Evolutionary conservation across 2,888 invertebrate species (phyloP).

Genomic region (Micropterix aruncella): DNA sequence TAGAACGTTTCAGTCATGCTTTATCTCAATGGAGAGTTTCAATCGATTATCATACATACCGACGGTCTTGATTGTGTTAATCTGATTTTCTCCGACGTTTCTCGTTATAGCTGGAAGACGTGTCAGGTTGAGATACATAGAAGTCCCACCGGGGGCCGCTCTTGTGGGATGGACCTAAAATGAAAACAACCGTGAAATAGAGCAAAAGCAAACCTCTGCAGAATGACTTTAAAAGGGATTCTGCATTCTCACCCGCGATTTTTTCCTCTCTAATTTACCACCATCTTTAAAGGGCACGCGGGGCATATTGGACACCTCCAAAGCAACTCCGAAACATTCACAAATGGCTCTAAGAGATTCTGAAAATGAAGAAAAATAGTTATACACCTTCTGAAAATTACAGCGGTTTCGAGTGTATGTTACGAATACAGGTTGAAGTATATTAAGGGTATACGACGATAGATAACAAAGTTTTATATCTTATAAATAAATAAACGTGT

Average conservation of each 20-base stretch:
- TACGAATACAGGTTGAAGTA: no score
- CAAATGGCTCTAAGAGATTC: slow-evolving; percentile 83
- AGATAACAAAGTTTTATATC: no score
- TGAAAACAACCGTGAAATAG: slow-evolving; percentile 5
- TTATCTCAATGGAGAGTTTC: no score
- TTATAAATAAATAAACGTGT: no score
- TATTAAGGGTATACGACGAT: no score
- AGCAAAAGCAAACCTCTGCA: no score
- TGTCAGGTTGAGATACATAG: slow-evolving; percentile 47
- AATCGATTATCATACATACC: slow-evolving; percentile 39
- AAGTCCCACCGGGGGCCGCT: slow-evolving; percentile 21
- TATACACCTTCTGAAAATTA: no score
- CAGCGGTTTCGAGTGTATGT: no score
- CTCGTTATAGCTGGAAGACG: slow-evolving; percentile 52
- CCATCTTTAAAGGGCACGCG: slow-evolving; percentile 54
- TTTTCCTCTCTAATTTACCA: slow-evolving; percentile 53
- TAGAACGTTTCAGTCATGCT: no score
- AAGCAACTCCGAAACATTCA: slow-evolving; percentile 71
- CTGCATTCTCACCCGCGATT: slow-evolving; percentile 19
- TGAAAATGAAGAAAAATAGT: no score
- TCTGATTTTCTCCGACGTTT: slow-evolving; percentile 82
- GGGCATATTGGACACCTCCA: slow-evolving; percentile 54
- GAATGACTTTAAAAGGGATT: no score
- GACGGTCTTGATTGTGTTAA: slow-evolving; percentile 60
- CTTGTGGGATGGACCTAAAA: slow-evolving; percentile 14